Conservation (phyloP, 2,797 vertebrate species). For the Chrosomus eos region DNA sequence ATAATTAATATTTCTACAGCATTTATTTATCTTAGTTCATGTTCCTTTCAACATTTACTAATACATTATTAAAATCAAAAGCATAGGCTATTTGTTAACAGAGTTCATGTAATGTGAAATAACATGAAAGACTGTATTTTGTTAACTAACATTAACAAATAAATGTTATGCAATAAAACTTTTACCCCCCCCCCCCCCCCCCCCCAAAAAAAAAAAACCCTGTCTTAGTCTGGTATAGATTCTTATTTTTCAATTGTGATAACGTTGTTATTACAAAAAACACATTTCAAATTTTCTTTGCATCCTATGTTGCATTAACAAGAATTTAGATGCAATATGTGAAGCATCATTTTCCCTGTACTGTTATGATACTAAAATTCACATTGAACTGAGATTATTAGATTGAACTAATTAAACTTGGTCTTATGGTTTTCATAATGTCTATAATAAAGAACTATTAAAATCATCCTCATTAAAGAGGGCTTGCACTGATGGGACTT, state of each 20-base stretch:
- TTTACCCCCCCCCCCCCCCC: no score
- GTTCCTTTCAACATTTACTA: no score
- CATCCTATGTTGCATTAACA: background rate
- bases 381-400: background rate
- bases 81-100: no score
- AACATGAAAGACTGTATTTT: no score
- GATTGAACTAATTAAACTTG: background rate
- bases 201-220: no score
- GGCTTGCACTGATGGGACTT: background rate
- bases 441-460: background rate
- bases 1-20: no score
- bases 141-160: no score
- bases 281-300: background rate
- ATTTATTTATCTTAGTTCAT: no score
- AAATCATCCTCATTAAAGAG: constrained; percentile 30
- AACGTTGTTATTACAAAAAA: background rate
- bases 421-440: constrained; percentile 25
- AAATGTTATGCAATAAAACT: no score
- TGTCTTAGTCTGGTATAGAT: background rate
- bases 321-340: background rate
- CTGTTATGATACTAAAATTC: background rate
- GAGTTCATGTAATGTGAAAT: no score
- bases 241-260: background rate
- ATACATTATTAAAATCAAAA: no score
- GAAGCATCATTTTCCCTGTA: background rate